A percentile compares a stretch with the other conserved stretches of the same genome.
Evolutionary conservation across 2,797 vertebrate species (phyloP).

Genomic region (Hemibagrus guttatus): DNA sequence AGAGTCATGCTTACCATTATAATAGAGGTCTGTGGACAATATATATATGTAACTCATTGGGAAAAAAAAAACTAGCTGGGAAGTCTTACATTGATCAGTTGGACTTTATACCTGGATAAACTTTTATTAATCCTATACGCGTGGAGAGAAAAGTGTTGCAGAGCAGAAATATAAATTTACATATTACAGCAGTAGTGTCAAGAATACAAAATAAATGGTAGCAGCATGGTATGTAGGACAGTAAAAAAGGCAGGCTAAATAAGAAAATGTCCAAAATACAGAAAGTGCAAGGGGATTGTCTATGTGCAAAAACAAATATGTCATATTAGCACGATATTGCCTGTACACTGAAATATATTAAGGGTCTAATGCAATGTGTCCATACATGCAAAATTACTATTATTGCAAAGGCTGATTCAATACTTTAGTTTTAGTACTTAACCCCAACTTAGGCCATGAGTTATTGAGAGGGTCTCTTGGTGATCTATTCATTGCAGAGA

Average conservation of each 20-base stretch:
- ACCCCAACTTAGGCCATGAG: background rate
- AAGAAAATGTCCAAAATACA: background rate
- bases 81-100: background rate
- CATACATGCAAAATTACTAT: background rate
- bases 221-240: background rate
- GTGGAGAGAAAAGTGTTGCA: background rate
- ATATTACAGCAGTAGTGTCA: background rate
- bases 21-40: background rate
- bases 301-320: background rate
- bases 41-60: background rate
- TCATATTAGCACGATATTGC: background rate
- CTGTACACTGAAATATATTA: background rate
- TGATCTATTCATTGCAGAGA: conserved; percentile 30
- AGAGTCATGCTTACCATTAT: background rate
- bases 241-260: background rate
- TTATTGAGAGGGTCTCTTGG: background rate
- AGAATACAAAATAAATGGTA: background rate
- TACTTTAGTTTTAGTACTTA: background rate
- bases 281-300: background rate
- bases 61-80: background rate
- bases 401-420: background rate
- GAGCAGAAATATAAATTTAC: background rate
- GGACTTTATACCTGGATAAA: background rate
- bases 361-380: background rate
- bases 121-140: background rate